Evolutionary conservation across 2,888 invertebrate genomes (phyloP).

Genomic region (Oxycera nigricornis): DNA sequence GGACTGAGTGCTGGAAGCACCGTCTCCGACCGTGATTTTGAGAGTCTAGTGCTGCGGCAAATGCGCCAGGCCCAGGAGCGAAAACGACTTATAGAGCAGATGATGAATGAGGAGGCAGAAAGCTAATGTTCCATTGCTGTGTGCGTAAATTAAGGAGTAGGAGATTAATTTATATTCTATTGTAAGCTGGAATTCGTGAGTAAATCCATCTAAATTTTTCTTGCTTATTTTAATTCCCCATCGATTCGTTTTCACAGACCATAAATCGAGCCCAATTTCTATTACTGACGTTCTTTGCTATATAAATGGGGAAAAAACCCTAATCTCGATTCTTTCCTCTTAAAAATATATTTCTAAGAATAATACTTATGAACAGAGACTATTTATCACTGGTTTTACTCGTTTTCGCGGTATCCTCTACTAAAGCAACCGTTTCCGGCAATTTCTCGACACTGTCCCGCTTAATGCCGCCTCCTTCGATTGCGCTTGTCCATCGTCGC

Average conservation of each 20-base stretch:
- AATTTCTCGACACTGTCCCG: conserved; percentile 68
- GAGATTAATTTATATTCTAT: not conserved
- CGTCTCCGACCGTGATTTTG: conserved; percentile 76
- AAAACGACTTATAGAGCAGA: conserved; percentile 75
- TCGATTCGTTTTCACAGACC: too few relatives aligned
- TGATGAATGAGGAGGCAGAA: conserved; percentile 61
- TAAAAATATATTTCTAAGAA: not conserved
- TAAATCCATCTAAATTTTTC: too few relatives aligned
- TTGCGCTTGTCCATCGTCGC: conserved; percentile 72
- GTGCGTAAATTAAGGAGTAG: not conserved
- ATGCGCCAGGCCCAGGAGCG: conserved; percentile 86
- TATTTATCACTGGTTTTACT: conserved; percentile 52
- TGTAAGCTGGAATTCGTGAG: not conserved
- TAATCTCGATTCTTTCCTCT: too few relatives aligned
- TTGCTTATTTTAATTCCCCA: too few relatives aligned
- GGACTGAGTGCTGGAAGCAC: conserved; percentile 62
- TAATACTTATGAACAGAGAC: not conserved
- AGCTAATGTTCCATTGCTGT: not conserved
- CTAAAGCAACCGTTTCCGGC: conserved; percentile 68
- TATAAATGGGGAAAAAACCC: too few relatives aligned
- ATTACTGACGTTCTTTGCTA: too few relatives aligned
- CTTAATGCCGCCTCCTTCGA: conserved; percentile 66
- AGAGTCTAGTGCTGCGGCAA: conserved; percentile 79
- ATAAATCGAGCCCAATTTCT: too few relatives aligned
- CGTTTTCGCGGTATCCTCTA: conserved; percentile 68